Conservation (phyloP, 2,113 vertebrate species). For the Garra rufa region DNA sequence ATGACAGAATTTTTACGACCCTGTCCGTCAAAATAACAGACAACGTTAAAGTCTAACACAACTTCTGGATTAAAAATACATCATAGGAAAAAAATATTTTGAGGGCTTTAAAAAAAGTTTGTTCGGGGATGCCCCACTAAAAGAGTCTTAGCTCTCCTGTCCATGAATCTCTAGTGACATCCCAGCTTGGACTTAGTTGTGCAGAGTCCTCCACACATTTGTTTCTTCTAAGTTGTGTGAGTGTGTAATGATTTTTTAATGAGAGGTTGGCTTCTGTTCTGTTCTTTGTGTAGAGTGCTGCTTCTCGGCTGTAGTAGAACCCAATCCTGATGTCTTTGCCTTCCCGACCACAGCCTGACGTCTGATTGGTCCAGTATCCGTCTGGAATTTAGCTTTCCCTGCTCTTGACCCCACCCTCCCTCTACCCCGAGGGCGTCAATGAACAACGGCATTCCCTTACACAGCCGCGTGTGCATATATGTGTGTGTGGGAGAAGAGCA, state of each 20-base stretch:
- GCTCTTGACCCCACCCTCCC: constrained; percentile 65
- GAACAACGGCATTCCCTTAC: constrained; percentile 67
- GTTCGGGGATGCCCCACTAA: background rate
- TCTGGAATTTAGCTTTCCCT: constrained; percentile 82
- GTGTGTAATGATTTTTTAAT: constrained; percentile 14
- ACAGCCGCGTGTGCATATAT: constrained; percentile 20
- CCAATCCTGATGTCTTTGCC: constrained; percentile 69
- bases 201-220: background rate
- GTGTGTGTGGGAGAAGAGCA: background rate
- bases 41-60: too few relatives aligned
- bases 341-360: constrained; percentile 70
- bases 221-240: constrained; percentile 13
- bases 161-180: background rate
- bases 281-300: background rate
- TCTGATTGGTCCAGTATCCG: constrained; percentile 75
- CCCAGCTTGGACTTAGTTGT: background rate
- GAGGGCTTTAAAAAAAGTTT: background rate
- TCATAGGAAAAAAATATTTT: background rate
- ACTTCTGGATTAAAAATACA: too few relatives aligned
- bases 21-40: too few relatives aligned
- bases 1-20: too few relatives aligned
- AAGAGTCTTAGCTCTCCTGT: background rate
- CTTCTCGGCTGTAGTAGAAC: constrained; percentile 41
- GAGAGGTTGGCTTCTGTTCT: constrained; percentile 16
- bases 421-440: constrained; percentile 65